Conservation (phyloP, 2,113 vertebrate genomes). For the Vimba vimba region DNA sequence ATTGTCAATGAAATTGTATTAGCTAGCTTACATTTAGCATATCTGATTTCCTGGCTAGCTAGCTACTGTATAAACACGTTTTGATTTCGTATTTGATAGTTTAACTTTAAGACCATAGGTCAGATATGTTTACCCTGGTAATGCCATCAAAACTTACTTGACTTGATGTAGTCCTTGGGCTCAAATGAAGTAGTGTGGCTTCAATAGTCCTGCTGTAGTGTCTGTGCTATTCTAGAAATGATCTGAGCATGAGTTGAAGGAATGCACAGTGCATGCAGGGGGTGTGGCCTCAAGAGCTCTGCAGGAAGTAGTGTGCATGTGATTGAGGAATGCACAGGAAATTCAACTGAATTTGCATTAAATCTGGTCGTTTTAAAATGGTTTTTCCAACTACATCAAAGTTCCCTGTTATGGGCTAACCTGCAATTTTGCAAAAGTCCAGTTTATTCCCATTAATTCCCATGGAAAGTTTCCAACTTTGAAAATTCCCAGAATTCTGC, state of each 20-base stretch:
- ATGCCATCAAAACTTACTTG: conserved; percentile 15
- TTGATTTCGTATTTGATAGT: too few species aligned
- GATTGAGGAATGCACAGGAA: neutral
- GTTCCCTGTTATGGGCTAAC: neutral
- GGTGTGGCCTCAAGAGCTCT: neutral
- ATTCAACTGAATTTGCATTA: too few species aligned
- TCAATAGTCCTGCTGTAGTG: conserved; percentile 4
- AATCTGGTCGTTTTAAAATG: neutral
- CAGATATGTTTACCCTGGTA: conserved; percentile 5
- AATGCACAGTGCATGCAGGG: neutral
- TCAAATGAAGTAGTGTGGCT: neutral
- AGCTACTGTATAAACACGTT: neutral
- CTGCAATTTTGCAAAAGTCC: neutral
- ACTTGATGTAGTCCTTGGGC: neutral
- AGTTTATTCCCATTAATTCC: neutral
- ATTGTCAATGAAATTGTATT: neutral
- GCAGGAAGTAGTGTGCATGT: conserved; percentile 1
- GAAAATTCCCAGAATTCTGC: neutral
- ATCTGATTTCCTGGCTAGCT: conserved; percentile 1
- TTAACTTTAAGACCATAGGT: neutral
- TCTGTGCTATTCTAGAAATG: neutral
- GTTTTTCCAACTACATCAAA: neutral
- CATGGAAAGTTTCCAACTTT: neutral
- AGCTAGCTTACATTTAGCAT: neutral
- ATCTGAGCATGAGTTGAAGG: conserved; percentile 28